Evolutionary conservation across 2,797 vertebrate genomes (phyloP).

Genomic region (Alcedo quadribrachys): DNA sequence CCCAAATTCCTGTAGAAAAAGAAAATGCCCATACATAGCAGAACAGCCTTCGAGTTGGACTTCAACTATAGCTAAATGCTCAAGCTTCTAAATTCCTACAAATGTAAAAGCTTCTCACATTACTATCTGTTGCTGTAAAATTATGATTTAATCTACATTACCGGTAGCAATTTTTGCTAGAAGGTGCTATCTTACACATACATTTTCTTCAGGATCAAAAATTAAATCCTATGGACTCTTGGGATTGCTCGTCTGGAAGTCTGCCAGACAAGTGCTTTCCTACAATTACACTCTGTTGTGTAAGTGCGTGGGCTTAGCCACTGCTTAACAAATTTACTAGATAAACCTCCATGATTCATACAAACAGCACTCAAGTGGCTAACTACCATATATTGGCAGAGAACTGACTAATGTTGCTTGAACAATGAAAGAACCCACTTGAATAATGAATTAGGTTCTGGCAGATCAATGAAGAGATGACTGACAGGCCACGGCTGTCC

Average conservation of each 20-base stretch:
- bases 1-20: background rate
- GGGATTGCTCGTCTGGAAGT: slow-evolving; percentile 45
- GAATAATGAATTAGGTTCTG: slow-evolving; percentile 14
- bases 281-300: slow-evolving; percentile 24
- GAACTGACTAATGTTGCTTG: background rate
- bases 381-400: slow-evolving; percentile 1
- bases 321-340: slow-evolving; percentile 45
- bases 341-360: slow-evolving; percentile 56
- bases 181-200: slow-evolving; percentile 11
- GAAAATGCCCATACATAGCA: background rate
- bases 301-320: slow-evolving; percentile 41
- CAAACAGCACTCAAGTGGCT: slow-evolving; percentile 50
- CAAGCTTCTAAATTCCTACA: background rate
- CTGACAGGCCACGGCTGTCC: background rate
- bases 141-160: accelerated
- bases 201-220: slow-evolving; percentile 44
- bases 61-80: background rate
- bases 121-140: background rate
- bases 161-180: background rate
- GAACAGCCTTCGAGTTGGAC: background rate
- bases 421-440: slow-evolving; percentile 16
- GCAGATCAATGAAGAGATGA: slow-evolving; percentile 2
- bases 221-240: slow-evolving; percentile 52
- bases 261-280: slow-evolving; percentile 50
- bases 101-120: background rate